Evolutionary conservation across 2,888 invertebrate species (phyloP), one percentile per base, ranked within the genome.

Genomic region (Chymomyza procnemis): DNA sequence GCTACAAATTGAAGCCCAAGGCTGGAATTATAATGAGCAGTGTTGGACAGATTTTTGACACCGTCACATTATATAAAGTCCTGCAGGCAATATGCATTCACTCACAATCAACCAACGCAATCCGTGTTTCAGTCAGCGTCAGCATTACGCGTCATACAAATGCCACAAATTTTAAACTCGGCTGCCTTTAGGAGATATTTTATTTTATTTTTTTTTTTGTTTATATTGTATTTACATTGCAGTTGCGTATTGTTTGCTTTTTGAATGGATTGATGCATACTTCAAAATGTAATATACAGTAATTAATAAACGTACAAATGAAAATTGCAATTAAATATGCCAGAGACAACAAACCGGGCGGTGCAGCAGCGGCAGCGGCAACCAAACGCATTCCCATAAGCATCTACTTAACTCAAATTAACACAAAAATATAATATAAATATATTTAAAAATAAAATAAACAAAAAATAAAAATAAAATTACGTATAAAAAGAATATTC

Each of bases 261-360:
- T 41, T 41, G 34, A 12, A 41, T 19, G 30, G 21, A 14, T 6
- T 48, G 68, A 34, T 14, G 16, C n/a, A 56, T 26, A 16, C 41
- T n/a, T 30, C 21, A 52, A 64, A 46, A 26, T 41, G 34, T 12
- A 4, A 65, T 18, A 19, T 50, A 22, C 19, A 18, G 46, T 58
- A 63, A 54, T 67, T 26, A 22, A 63, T 61, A 70, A 76, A 75
- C 55, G 60, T 26, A 47, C 19, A 73, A 81, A 85, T 82, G 79
- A 78, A 76, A 72, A 73, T 34, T 70, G 66, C 76, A 75, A 85
- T 85, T 85, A 74, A 72, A 70, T 59, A 62, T 16, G 14, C 4
- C 55, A 48, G 61, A 18, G 21, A 41, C 41, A 52, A 54, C 48
- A 55, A 65, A 71, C n/a, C n/a, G n/a, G n/a, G n/a, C n/a, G n/a